A percentile compares a stretch with the other conserved stretches of the same genome.
Conservation (phyloP, 2,113 vertebrate species). For the Dolichallabes microphthalmus region DNA sequence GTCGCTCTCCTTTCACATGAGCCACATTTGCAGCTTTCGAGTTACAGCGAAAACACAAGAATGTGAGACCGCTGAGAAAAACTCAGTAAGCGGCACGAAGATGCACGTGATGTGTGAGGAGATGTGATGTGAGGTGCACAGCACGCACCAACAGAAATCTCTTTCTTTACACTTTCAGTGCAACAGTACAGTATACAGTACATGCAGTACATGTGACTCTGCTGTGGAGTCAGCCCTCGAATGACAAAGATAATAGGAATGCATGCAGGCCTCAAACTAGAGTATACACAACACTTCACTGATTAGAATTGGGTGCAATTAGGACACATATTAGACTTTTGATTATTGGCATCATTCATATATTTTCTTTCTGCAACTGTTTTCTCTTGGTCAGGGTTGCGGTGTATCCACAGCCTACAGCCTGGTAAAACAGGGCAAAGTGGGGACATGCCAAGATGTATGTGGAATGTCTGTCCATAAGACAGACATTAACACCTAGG, state of each 20-base stretch:
- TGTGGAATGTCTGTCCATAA: background rate
- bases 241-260: slow-evolving; percentile 24
- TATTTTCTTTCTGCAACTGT: background rate
- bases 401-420: too few relatives aligned
- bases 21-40: background rate
- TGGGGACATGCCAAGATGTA: background rate
- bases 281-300: slow-evolving; percentile 54
- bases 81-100: background rate
- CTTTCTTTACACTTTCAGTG: background rate
- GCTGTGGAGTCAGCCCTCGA: background rate
- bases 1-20: slow-evolving; percentile 7
- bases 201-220: background rate
- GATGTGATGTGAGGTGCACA: background rate
- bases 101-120: background rate
- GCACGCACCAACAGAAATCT: background rate
- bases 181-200: too few relatives aligned
- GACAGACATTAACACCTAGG: background rate
- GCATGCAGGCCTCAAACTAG: slow-evolving; percentile 36
- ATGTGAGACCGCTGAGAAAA: background rate
- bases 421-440: background rate
- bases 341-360: slow-evolving; percentile 32
- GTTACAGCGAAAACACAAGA: slow-evolving; percentile 3
- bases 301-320: slow-evolving; percentile 62
- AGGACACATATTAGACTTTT: slow-evolving; percentile 57
- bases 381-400: background rate